These are phyloP conservation scores for Hemicordylus capensis DNA, from an alignment of 2,113 vertebrate species.

Conservation along the genomic window DNA sequence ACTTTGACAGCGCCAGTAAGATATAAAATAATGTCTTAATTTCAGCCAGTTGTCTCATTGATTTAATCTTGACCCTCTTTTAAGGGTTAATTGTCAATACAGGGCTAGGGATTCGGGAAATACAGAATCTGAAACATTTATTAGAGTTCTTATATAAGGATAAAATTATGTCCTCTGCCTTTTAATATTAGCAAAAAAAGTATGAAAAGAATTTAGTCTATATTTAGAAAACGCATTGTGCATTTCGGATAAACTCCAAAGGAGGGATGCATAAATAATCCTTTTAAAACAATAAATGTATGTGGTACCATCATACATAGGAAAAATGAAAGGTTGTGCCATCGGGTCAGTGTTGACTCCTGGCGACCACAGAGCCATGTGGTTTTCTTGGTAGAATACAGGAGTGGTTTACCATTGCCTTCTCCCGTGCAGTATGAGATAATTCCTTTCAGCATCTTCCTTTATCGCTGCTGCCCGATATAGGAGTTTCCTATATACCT, in stretches of 20 bases:
- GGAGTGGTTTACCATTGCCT: no score
- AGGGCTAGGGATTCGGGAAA: no score
- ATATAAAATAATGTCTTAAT: rapidly evolving
- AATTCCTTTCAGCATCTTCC: no score
- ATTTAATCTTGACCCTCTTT: neutral
- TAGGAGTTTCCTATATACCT: no score
- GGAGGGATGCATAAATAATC: neutral
- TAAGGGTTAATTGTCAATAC: neutral
- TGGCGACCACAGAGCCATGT: no score
- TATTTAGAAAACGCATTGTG: neutral
- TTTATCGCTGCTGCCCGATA: no score
- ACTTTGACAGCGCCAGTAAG: rapidly evolving
- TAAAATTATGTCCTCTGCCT: neutral
- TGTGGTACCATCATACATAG: neutral
- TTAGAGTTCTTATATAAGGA: neutral
- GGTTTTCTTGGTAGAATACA: no score
- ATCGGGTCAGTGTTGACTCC: no score
- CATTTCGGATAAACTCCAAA: neutral
- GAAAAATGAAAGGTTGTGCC: no score
- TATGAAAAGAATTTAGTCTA: neutral
- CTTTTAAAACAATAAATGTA: neutral
- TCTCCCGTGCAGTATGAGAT: no score
- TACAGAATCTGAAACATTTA: neutral
- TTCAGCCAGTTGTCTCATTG: neutral
- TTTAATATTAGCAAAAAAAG: neutral